Evolutionary conservation across 2,113 vertebrate genomes (phyloP), one percentile per base, ranked within the genome.

Genomic region (Malurus melanocephalus): DNA sequence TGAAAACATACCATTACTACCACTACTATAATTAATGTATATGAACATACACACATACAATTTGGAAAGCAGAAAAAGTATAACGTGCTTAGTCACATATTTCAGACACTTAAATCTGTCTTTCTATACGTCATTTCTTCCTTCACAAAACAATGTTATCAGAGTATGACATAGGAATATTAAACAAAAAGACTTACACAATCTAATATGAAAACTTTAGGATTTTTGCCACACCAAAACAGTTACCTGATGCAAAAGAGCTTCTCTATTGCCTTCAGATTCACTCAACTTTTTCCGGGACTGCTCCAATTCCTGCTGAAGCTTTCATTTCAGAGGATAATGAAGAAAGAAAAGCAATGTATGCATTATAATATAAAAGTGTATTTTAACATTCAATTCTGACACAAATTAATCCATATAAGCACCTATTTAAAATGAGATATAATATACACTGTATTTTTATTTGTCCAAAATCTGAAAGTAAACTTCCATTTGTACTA

Each of bases 221-320:
- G 10, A 89, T 79, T 93, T 90, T 68, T 65, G 56, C 12, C 61
- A 80, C 14, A 86, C 49, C 28, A 56, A 93, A 82, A 61, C 17
- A 89, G 71, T 92, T 97, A 99, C 99, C 98, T 99, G 98, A 89
- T 96, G 97, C 87, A 97, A 93, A 73, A 99, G 98, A 56, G 97
- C 92, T 92, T 98, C 98, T 96, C 98, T 98, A 93, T 94, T 98
- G 65, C 96, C 96, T 96, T 99, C 98, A 16, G 98, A 98, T 86
- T 98, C 97, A 78, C 97, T 97, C 80, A 99, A 67, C 53, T 97
- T 96, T 89, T 97, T 97, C 78, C 77, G 96, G 13, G 97, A 98
- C 56, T 93, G 94, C 59, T 98, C 97, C 95, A 99, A 95, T 88
- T 99, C 98, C 84, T 97, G 97, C 82, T 98, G 97, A 95, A 98